Conservation (phyloP, 2,797 vertebrate genomes). For the Melanogrammus aeglefinus region DNA sequence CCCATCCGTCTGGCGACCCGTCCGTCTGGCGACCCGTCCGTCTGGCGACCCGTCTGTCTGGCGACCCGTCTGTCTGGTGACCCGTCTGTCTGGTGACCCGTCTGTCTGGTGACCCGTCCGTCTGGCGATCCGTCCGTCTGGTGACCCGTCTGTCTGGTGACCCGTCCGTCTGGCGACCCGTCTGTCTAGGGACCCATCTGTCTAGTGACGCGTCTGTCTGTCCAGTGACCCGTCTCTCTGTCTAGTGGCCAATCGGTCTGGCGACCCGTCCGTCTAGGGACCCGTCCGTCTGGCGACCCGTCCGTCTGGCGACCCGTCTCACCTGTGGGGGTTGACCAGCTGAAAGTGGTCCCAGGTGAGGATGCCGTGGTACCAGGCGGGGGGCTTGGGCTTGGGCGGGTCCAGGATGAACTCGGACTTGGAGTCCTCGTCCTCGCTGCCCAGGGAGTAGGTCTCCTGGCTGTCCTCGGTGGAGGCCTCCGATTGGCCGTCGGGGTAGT, state of each 20-base stretch:
- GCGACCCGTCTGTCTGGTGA: too few relatives aligned
- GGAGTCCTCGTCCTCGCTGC: conserved; percentile 96
- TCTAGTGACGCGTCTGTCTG: not conserved
- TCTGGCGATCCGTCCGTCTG: too few relatives aligned
- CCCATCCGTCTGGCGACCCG: too few relatives aligned
- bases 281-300: not conserved
- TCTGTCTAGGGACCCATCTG: too few relatives aligned
- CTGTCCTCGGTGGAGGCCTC: conserved; percentile 97
- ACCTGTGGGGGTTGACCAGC: conserved; percentile 91
- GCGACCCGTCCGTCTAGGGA: not conserved
- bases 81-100: too few relatives aligned
- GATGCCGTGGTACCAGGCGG: conserved; percentile 98
- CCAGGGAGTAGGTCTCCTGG: conserved; percentile 90
- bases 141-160: too few relatives aligned
- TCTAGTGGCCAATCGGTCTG: too few relatives aligned
- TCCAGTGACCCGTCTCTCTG: not conserved
- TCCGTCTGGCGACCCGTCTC: not conserved
- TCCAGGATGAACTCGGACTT: conserved; percentile 99
- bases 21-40: too few relatives aligned
- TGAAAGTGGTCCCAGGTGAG: conserved; percentile 98
- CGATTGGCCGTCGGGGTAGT: conserved; percentile 84
- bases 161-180: too few relatives aligned
- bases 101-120: too few relatives aligned
- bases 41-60: not conserved
- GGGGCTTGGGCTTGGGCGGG: conserved; percentile 95